Base-by-base conservation (phyloP, 2,888 invertebrate species). In the Sycophila texana region DNA sequence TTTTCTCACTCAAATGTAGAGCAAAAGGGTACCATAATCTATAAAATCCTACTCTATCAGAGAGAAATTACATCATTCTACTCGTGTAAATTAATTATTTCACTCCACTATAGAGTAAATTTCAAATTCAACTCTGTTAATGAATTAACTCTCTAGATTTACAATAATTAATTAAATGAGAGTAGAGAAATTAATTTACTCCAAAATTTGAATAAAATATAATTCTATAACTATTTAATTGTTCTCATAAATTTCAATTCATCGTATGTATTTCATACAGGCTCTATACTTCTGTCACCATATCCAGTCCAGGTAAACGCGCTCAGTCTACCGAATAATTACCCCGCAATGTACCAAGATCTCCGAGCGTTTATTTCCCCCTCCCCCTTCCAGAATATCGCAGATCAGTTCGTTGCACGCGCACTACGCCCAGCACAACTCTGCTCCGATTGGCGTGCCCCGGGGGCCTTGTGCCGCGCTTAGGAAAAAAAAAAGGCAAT, bases 321-420 rank as follows among this genome's bases (percentile, higher is more conserved):
- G 18, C 47, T 49, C 49, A 14, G 47, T 57, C 65, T 39, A 51
- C 26, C 57, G 30, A n/a, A 66, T 61, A 66, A 77, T 77, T 71
- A 58, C 65, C 51, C 65, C 49, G 71, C 57, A 49, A 61, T 20
- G 58, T 67, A 67, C 74, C 57, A 39, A 39, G 39, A 39, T 39
- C 10, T 53, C 4, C 30, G 14, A 22, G 30, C 53, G 16, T 18
- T 61, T 49, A 67, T 16, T 22, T 16, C 22, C 20, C 14, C 22
- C 51, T n/a, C n/a, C 14, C 53, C 16, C n/a, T 3, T 3, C 10
- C 51, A 3, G 53, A 14, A n/a, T 53, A n/a, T n/a, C n/a, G 16
- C 53, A 12, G 53, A 53, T 53, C 14, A 14, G 53, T 39, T 39
- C 39, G 39, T 10, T 39, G 39, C 10, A 39, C 39, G 10, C 39